Percentiles rank a stretch among this genome's conserved stretches.
Conservation (phyloP, 1,140 invertebrate species). For the Drosophila trapezifrons region DNA sequence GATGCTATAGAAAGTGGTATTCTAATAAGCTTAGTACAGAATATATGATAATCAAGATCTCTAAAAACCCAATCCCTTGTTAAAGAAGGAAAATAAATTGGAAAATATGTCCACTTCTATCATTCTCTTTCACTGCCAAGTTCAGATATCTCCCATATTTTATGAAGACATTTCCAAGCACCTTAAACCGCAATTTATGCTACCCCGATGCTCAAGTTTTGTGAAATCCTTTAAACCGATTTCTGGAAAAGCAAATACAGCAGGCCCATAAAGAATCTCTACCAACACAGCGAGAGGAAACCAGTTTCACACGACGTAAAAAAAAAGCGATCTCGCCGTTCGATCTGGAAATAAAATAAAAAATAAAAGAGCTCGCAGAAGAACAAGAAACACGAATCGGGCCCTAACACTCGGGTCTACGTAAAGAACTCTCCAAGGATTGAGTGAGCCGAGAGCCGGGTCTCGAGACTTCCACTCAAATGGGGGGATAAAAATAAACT, state of each 20-base stretch:
- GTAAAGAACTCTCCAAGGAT: conserved; percentile 50
- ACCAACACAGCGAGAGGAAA: conserved; percentile 53
- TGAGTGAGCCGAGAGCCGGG: conserved; percentile 43
- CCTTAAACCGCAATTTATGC: conserved; percentile 61
- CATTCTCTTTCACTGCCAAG: conserved; percentile 15
- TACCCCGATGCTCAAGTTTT: conserved; percentile 48
- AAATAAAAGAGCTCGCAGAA: conserved; percentile 25
- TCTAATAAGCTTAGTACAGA: conserved; percentile 1
- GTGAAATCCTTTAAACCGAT: conserved; percentile 73
- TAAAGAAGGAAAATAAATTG: not conserved
- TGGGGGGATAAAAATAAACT: conserved; percentile 50
- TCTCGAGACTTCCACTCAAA: conserved; percentile 36
- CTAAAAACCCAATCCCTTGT: too few species aligned
- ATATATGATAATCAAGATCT: not conserved
- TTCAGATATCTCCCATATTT: conserved; percentile 45
- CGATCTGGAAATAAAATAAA: conserved; percentile 43
- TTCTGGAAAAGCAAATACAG: conserved; percentile 71
- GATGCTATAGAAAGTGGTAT: conserved; percentile 33
- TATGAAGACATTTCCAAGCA: conserved; percentile 66
- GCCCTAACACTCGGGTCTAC: conserved; percentile 27
- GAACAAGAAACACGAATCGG: conserved; percentile 28
- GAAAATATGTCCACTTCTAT: conserved; percentile 1
- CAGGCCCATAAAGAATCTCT: conserved; percentile 74
- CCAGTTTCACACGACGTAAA: conserved; percentile 37
- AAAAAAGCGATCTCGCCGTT: conserved; percentile 36